A percentile compares a stretch with the other conserved stretches of the same genome.
Evolutionary conservation across 2,888 invertebrate species (phyloP).

Genomic region (Rhogogaster chlorosoma): DNA sequence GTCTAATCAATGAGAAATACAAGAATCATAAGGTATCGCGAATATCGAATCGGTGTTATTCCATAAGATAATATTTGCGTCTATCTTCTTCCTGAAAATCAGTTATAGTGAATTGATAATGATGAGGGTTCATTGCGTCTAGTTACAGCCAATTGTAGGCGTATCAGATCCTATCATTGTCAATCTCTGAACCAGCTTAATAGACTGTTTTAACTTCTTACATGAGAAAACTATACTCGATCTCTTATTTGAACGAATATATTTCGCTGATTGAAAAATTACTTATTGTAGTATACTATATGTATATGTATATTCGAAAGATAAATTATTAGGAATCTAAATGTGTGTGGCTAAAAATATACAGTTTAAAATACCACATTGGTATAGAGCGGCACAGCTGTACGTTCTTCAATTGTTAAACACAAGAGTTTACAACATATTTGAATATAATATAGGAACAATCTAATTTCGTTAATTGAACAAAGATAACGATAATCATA

Average conservation of each 20-base stretch:
- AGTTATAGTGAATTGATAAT: slow-evolving; percentile 20
- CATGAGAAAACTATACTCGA: neutral
- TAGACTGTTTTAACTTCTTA: neutral
- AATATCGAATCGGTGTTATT: neutral
- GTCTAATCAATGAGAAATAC: neutral
- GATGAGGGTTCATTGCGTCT: slow-evolving; percentile 33
- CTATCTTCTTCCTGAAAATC: neutral
- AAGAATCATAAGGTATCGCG: neutral
- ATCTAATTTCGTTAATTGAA: neutral
- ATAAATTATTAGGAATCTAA: neutral
- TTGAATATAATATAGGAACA: neutral
- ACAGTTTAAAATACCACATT: neutral
- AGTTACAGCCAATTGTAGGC: slow-evolving; percentile 32
- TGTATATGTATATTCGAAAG: neutral
- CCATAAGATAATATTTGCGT: neutral
- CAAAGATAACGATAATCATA: neutral
- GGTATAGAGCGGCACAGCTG: neutral
- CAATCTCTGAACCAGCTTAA: neutral
- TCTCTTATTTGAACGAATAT: neutral
- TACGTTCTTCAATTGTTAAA: neutral
- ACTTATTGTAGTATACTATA: neutral
- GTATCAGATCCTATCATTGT: neutral
- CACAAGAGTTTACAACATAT: neutral
- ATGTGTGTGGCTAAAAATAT: neutral
- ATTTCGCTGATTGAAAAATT: neutral